Evolutionary conservation across 2,113 vertebrate species (phyloP), one percentile per base, ranked within the genome.

Genomic region (Shinisaurus crocodilurus): DNA sequence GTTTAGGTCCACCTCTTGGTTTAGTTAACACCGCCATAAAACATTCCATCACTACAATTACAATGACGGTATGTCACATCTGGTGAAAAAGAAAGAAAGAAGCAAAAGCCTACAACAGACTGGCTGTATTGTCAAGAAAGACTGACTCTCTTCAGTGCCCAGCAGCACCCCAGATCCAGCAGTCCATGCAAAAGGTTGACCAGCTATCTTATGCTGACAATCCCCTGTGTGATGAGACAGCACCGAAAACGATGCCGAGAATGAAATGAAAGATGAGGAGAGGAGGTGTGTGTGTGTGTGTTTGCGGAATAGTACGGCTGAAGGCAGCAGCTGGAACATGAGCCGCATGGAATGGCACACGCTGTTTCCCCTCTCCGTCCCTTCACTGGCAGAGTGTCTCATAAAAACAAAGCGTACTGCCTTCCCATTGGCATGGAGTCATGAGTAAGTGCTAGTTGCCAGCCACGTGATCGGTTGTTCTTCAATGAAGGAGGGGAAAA

Each of bases 321-420:
- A 50, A 65, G 57, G 74, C 34, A 16, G 25, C 0, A 15, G 1
- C 0, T 0, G 0, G 0, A 1, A 87, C 83, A 34, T 12, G 10
- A 1, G 0, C n/a, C 3, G n/a, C 50, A 9, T 69, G 45, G 34
- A 79, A 43, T 45, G 37, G n/a, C 54, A 75, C 32, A 37, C 37
- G 15, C 40, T 9, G 23, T 34, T 81, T 82, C 67, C 85, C 89
- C 63, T 87, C 25, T 70, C 29, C 0, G 23, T 32, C 65, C 43
- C 91, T 84, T 20, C 1, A 0, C 45, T 67, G 69, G 63, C 15
- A 1, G 12, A 0, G 0, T 2, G 86, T 48, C 87, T 1, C 3
- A 57, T 1, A 40, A 63, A 82, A 10, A 0, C 1, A 0, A 16
- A 45, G 16, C 0, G 0, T 0, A 1, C n/a, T 81, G 29, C 63